Conservation (phyloP, 2,113 vertebrate species). For the Oxyruncus cristatus region DNA sequence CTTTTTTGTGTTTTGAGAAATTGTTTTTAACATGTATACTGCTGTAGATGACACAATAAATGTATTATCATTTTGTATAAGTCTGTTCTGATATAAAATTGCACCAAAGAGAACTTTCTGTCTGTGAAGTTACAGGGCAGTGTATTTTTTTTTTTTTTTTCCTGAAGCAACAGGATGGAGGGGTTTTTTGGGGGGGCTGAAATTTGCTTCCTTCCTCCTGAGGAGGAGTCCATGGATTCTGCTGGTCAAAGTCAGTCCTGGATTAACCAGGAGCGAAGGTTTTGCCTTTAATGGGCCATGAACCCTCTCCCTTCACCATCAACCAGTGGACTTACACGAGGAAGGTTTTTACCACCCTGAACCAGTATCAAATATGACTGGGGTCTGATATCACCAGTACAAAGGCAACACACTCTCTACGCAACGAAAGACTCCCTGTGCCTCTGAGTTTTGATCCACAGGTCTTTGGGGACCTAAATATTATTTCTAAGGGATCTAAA, state of each 20-base stretch:
- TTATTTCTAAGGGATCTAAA: not conserved
- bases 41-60: slow-evolving; percentile 78
- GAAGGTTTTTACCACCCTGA: not conserved
- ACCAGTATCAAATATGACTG: too few relatives aligned
- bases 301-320: not conserved
- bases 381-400: too few relatives aligned
- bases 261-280: not conserved
- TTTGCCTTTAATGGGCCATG: not conserved
- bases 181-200: not conserved
- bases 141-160: not conserved
- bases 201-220: not conserved
- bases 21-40: slow-evolving; percentile 66
- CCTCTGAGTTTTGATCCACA: not conserved
- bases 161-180: not conserved
- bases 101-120: slow-evolving; percentile 11
- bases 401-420: not conserved
- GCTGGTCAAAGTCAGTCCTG: not conserved
- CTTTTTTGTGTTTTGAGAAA: slow-evolving; percentile 59
- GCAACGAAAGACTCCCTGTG: not conserved
- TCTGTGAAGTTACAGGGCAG: not conserved
- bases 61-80: slow-evolving; percentile 68
- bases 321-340: not conserved
- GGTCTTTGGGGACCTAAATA: not conserved
- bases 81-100: slow-evolving; percentile 28
- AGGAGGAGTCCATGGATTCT: not conserved